Base-by-base conservation (phyloP, 2,113 vertebrate species). In the Myrmecophaga tridactyla region DNA sequence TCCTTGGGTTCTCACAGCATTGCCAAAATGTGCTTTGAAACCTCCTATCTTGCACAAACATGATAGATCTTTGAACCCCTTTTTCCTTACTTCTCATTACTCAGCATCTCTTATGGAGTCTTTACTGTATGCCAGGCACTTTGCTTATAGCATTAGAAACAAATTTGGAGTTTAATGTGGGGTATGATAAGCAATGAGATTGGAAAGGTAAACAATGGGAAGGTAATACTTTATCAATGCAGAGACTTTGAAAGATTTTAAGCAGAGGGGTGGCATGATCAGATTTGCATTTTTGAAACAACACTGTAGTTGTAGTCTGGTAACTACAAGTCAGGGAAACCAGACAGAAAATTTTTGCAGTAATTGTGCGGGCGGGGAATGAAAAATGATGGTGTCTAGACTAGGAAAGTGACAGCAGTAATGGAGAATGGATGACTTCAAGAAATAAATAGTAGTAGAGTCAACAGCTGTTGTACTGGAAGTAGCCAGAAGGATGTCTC, bases 281-380 rank as follows among this genome's bases (percentile, higher is more conserved):
- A 86, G 62, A 73, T 86, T 72, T 69, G 9, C 56, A 94, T 91
- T 89, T 94, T 86, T 46, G 48, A 88, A 95, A 90, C 67, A 96
- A 25, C 34, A 34, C n/a, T 75, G 41, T 92, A 27, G 53, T 83
- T 82, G 58, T 48, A 67, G n/a, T 69, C 11, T 78, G 23, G 70
- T 34, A 75, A 84, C 10, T 0, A 76, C 62, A 92, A 77, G 75
- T 60, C 46, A 86, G 51, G 11, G n/a, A 34, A n/a, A 86, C 63
- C 25, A 53, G 60, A 84, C 7, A 84, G 56, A 62, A 86, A 48
- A 6, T 51, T 85, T 92, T 72, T 92, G 15, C 53, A 58, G 60
- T 77, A 70, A 43, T 3, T 70, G 48, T 62, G 21, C 53, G 60
- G 23, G 21, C 41, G 89, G 63, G 67, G n/a, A n/a, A n/a, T 27